Conservation (phyloP, 1,140 invertebrate species). For the Philopotamus ludificatus region DNA sequence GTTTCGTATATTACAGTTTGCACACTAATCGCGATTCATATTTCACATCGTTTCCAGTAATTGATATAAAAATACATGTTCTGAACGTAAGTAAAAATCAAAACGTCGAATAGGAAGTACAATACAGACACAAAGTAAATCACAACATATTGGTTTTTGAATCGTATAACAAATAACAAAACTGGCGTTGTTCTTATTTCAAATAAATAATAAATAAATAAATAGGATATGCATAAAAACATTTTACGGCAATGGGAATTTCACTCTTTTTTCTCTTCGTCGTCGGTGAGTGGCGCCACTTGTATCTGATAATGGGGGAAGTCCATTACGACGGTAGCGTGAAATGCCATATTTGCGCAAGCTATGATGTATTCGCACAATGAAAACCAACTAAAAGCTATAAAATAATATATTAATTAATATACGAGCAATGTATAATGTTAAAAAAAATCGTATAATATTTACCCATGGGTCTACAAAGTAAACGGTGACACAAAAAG, state of each 20-base stretch:
- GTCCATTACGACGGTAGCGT: slow-evolving; percentile 82
- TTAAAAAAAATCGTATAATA: slow-evolving; percentile 24
- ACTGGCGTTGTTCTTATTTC: too few species aligned
- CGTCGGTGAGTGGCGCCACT: slow-evolving; percentile 59
- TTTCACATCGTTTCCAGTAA: too few species aligned
- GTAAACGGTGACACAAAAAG: slow-evolving; percentile 82
- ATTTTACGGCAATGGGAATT: not conserved
- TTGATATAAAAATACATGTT: too few species aligned
- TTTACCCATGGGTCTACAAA: slow-evolving; percentile 86
- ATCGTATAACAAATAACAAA: too few species aligned
- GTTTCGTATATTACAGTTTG: too few species aligned
- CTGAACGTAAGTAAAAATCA: too few species aligned
- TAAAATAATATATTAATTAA: slow-evolving; percentile 44
- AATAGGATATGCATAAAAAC: slow-evolving; percentile 14
- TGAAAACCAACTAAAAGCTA: slow-evolving; percentile 93
- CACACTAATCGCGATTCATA: too few species aligned
- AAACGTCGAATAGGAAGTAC: too few species aligned
- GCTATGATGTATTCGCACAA: slow-evolving; percentile 89
- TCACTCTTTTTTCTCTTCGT: slow-evolving; percentile 16
- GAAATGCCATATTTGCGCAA: slow-evolving; percentile 87
- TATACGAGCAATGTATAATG: not conserved
- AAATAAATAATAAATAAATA: slow-evolving; percentile 5
- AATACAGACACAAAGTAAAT: too few species aligned
- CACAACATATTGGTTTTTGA: too few species aligned
- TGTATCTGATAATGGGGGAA: slow-evolving; percentile 79